A percentile compares a stretch with the other conserved stretches of the same genome.
Conservation (phyloP, 2,888 invertebrate genomes). For the Neoascia interrupta region DNA sequence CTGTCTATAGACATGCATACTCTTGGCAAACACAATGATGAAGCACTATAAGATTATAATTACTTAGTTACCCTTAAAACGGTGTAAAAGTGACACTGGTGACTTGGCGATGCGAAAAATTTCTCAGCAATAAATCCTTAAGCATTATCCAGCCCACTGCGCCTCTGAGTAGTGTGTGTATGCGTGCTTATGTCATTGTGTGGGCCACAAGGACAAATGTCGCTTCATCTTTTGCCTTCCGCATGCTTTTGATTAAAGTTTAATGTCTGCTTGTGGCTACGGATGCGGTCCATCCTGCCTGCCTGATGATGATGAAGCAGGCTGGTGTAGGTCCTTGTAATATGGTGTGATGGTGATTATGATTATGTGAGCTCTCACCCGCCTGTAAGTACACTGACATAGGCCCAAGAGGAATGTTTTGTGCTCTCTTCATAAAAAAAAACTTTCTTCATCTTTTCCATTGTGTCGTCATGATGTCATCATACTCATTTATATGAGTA, state of each 20-base stretch:
- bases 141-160: background rate
- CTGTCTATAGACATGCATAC: too few species aligned
- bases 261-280: conserved; percentile 53
- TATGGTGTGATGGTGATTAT: conserved; percentile 46
- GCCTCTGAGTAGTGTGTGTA: background rate
- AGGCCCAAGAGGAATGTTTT: conserved; percentile 24
- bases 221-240: conserved; percentile 37
- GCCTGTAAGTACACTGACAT: conserved; percentile 55
- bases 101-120: conserved; percentile 35
- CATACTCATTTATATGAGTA: background rate
- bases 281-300: conserved; percentile 24
- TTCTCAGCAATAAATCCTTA: conserved; percentile 46
- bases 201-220: conserved; percentile 51
- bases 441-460: conserved; percentile 31
- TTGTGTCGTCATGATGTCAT: conserved; percentile 5
- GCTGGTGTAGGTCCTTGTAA: background rate
- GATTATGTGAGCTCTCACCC: conserved; percentile 61
- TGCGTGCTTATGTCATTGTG: conserved; percentile 5
- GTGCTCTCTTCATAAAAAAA: too few species aligned
- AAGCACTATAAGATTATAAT: too few species aligned
- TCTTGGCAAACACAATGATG: too few species aligned
- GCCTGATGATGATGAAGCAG: too few species aligned
- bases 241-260: conserved; percentile 60
- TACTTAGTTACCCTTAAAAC: conserved; percentile 32
- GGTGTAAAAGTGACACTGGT: conserved; percentile 32